These are phyloP conservation scores for Seriola rivoliana DNA, from an alignment of 2,113 vertebrate genomes.

Conservation along the genomic window DNA sequence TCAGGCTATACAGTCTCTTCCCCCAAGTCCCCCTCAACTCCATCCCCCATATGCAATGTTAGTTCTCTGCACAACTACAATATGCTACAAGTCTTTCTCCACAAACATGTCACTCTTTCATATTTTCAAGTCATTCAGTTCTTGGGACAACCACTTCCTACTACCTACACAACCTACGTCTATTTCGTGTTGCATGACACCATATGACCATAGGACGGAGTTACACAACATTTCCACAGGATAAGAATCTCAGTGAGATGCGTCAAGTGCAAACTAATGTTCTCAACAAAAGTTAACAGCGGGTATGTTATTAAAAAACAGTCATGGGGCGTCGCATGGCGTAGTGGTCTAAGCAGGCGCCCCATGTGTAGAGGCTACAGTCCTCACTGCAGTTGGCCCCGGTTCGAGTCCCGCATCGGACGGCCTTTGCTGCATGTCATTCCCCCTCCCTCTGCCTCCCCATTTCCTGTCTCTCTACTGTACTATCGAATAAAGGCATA, in stretches of 20 bases:
- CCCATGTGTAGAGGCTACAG: no score
- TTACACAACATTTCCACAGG: neutral
- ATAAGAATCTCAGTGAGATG: neutral
- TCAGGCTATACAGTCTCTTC: neutral
- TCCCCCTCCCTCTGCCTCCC: no score
- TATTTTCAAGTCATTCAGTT: neutral
- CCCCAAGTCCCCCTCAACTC: neutral
- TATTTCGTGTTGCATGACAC: neutral
- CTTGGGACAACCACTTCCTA: neutral
- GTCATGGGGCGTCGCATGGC: no score
- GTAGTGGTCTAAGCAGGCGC: no score
- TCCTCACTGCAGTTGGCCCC: no score
- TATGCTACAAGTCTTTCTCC: neutral
- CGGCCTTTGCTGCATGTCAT: no score
- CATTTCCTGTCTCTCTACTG: no score
- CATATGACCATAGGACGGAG: neutral
- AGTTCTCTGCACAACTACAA: neutral
- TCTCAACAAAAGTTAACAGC: neutral
- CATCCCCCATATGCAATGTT: neutral
- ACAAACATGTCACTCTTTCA: neutral
- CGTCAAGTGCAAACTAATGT: neutral
- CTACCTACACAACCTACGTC: neutral
- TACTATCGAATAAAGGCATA: no score
- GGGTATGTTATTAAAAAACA: neutral
- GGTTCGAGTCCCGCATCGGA: no score